These are phyloP conservation scores for Myripristis murdjan DNA, from an alignment of 2,797 vertebrate genomes.

Conservation along the genomic window DNA sequence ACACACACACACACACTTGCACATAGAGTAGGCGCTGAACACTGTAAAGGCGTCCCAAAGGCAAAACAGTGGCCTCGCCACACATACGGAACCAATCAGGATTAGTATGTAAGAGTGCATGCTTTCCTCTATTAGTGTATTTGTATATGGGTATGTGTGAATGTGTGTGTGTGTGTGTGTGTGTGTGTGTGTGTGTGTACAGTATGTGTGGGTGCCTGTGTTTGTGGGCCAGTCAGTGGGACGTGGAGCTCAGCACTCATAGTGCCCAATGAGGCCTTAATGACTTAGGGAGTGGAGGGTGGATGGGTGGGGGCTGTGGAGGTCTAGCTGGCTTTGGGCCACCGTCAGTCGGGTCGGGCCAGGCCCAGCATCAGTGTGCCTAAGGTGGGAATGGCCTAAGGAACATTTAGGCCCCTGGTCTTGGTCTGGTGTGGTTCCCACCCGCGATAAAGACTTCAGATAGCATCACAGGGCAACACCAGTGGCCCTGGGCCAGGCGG, in stretches of 20 bases:
- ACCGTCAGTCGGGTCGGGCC: slow-evolving; percentile 61
- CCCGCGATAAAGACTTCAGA: slow-evolving; percentile 85
- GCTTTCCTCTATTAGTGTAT: slow-evolving; percentile 58
- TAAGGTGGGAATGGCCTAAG: slow-evolving; percentile 83
- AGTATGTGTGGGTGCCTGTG: too few species aligned
- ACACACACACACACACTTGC: neutral
- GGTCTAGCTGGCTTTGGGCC: slow-evolving; percentile 74
- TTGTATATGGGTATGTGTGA: slow-evolving; percentile 35
- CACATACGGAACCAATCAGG: slow-evolving; percentile 82
- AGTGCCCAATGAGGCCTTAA: slow-evolving; percentile 85
- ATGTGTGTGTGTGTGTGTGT: slow-evolving; percentile 43
- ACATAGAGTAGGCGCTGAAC: slow-evolving; percentile 45
- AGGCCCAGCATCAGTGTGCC: slow-evolving; percentile 56
- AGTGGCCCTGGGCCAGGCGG: slow-evolving; percentile 72
- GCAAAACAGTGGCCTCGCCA: slow-evolving; percentile 73
- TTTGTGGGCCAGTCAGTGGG: slow-evolving; percentile 64
- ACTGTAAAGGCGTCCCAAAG: slow-evolving; percentile 56
- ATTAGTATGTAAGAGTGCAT: slow-evolving; percentile 59
- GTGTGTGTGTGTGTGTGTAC: slow-evolving; percentile 31
- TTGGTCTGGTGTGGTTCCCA: slow-evolving; percentile 69
- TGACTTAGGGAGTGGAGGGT: slow-evolving; percentile 77
- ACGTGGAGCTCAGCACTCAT: slow-evolving; percentile 82
- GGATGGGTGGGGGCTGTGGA: slow-evolving; percentile 78
- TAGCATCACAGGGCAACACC: slow-evolving; percentile 87
- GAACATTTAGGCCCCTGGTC: slow-evolving; percentile 65